Percentiles rank a stretch among this genome's conserved stretches.
Conservation (phyloP, 2,113 vertebrate genomes). For the Bos indicus region DNA sequence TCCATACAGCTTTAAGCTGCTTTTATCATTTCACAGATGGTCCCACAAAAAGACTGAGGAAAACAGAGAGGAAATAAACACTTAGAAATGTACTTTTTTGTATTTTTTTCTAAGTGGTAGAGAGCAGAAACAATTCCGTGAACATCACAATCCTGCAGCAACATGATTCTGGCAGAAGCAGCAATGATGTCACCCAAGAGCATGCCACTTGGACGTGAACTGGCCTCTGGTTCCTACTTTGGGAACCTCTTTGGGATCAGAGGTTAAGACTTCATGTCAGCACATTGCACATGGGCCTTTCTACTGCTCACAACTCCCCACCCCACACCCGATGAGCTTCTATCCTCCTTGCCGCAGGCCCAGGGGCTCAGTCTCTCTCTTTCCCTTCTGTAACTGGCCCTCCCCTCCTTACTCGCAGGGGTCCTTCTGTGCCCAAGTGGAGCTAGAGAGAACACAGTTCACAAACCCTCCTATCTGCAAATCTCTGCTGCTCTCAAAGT, state of each 20-base stretch:
- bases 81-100: neutral
- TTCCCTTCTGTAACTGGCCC: neutral
- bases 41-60: conserved; percentile 10
- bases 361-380: neutral
- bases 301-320: neutral
- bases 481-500: neutral
- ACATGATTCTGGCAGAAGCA: neutral
- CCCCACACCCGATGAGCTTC: fast-evolving
- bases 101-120: neutral
- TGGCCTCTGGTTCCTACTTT: neutral
- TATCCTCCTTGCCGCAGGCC: neutral
- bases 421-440: neutral
- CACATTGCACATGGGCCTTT: neutral
- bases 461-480: neutral
- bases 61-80: conserved; percentile 29
- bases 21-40: conserved; percentile 43
- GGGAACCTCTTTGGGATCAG: neutral
- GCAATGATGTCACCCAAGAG: neutral
- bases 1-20: neutral
- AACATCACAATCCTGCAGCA: neutral
- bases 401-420: neutral
- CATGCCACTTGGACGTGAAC: neutral
- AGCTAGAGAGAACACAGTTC: neutral
- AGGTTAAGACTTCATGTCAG: neutral
- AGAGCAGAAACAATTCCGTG: neutral